Evolutionary conservation across 2,888 invertebrate species (phyloP).

Genomic region (Dromius quadrimaculatus): DNA sequence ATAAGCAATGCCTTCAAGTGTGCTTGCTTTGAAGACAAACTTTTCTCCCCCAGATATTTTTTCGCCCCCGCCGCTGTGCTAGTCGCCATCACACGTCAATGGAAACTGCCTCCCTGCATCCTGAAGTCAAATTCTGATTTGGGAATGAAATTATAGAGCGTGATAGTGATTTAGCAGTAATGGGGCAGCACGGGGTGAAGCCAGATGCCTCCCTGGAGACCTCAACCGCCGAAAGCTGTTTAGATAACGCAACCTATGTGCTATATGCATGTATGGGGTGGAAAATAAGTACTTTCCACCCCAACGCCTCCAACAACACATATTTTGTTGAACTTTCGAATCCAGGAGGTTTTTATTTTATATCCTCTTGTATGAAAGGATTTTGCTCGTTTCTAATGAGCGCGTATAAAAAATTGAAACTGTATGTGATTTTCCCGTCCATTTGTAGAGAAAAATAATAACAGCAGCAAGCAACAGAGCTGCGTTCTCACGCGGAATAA

Average conservation of each 20-base stretch:
- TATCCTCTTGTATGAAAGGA: not conserved
- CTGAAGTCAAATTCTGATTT: constrained; percentile 65
- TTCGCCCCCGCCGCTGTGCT: not conserved
- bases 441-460: constrained; percentile 38
- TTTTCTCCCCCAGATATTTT: no score
- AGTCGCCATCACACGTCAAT: constrained; percentile 62
- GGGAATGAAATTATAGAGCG: constrained; percentile 55
- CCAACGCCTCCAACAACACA: constrained; percentile 1
- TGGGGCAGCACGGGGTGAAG: constrained; percentile 40
- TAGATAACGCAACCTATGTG: constrained; percentile 39
- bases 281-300: not conserved
- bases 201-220: constrained; percentile 54
- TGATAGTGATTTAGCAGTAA: constrained; percentile 48
- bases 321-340: constrained; percentile 1
- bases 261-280: constrained; percentile 1
- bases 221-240: constrained; percentile 42
- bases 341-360: no score
- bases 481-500: constrained; percentile 30
- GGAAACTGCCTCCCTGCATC: constrained; percentile 62
- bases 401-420: constrained; percentile 35
- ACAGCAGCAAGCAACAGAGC: constrained; percentile 41
- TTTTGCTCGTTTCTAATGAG: constrained; percentile 17
- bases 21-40: no score
- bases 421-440: constrained; percentile 38
- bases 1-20: no score